phyloP scores from a whole-genome alignment of 1,140 invertebrate species.

The Eueides isabella region DNA sequence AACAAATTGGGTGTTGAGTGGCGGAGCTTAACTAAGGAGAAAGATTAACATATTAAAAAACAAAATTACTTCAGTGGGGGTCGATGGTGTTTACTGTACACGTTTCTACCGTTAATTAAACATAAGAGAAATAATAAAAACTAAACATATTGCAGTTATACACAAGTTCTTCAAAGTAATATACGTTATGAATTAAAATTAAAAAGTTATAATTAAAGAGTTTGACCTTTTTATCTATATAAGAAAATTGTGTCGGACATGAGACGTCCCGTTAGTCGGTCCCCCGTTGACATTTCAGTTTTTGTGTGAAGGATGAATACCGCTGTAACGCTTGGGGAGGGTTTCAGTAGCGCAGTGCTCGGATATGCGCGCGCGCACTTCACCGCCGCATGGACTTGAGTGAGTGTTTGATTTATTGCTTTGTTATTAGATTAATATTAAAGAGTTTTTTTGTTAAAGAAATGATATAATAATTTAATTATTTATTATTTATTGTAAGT shows the following conservation, averaged over 20 bases:
- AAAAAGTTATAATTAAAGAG: conserved; percentile 4
- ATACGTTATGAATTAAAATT: conserved; percentile 1
- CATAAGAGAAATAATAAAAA: background rate
- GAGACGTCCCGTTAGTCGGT: conserved; percentile 43
- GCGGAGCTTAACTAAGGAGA: too few relatives aligned
- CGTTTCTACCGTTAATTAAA: background rate
- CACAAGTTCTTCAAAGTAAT: background rate
- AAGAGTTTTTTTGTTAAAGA: too few relatives aligned
- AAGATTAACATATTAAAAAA: too few relatives aligned
- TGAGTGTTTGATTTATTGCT: conserved; percentile 43
- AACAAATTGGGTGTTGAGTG: too few relatives aligned
- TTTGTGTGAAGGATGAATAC: conserved; percentile 47
- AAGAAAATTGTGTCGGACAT: conserved; percentile 28
- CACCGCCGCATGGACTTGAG: conserved; percentile 49
- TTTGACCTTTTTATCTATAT: conserved; percentile 22
- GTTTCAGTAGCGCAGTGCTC: conserved; percentile 35
- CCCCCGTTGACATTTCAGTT: conserved; percentile 45
- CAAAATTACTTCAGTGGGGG: too few relatives aligned
- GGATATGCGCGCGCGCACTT: conserved; percentile 39
- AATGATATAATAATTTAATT: too few relatives aligned
- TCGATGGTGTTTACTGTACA: too few relatives aligned
- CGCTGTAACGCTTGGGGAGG: conserved; percentile 17
- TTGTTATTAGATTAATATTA: background rate
- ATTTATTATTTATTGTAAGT: too few relatives aligned
- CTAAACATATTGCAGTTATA: background rate